Conservation (phyloP, 2,113 vertebrate species). For the Phyllostomus hastatus region DNA sequence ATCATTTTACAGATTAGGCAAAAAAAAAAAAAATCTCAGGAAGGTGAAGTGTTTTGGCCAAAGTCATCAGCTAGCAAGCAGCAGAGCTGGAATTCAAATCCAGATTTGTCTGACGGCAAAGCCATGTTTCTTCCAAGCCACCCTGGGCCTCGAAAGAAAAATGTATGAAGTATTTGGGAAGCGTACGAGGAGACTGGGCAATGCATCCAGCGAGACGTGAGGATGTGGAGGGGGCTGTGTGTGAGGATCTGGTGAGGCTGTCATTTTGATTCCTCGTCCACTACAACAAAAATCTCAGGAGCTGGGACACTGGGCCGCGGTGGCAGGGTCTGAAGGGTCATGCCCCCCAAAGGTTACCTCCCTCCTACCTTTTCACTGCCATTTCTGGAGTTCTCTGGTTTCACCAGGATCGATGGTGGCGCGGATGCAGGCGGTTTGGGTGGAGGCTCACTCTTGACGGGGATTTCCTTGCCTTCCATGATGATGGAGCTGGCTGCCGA, state of each 20-base stretch:
- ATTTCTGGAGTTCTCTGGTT: conserved; percentile 89
- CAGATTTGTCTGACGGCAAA: neutral
- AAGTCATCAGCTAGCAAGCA: neutral
- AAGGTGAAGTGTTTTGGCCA: neutral
- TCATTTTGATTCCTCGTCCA: neutral
- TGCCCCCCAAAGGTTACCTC: fast-evolving
- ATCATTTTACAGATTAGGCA: neutral
- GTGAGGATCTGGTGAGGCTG: neutral
- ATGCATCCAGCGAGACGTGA: neutral
- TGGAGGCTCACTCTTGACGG: conserved; percentile 76
- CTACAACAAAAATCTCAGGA: neutral
- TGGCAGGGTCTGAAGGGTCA: neutral
- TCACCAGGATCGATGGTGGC: conserved; percentile 94
- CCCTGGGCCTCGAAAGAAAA: neutral
- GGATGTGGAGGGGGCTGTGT: neutral
- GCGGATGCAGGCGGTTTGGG: conserved; percentile 77
- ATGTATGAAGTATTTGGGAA: neutral
- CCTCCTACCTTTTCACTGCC: conserved; percentile 88
- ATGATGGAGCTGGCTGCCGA: conserved; percentile 81
- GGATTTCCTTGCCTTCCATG: conserved; percentile 81
- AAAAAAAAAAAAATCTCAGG: neutral
- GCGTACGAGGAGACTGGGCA: neutral
- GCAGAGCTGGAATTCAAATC: conserved; percentile 7
- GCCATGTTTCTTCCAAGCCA: neutral
- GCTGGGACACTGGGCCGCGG: neutral